Percentiles rank a stretch among this genome's conserved stretches.
Conservation (phyloP, 1,140 invertebrate genomes). For the Caenorhabditis briggsae region DNA sequence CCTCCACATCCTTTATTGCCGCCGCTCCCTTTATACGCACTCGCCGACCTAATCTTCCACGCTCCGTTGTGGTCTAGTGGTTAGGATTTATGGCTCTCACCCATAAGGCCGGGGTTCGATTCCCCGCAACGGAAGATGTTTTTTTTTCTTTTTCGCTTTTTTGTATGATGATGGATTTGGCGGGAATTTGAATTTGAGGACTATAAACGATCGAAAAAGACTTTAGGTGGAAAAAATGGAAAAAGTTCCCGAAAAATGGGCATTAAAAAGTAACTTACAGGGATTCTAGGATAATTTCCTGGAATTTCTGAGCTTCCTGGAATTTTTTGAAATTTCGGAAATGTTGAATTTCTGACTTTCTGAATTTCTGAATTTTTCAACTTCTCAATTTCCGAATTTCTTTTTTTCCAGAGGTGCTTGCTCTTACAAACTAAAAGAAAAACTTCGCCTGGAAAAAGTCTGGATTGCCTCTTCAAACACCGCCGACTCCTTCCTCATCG, state of each 20-base stretch:
- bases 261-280: too few species aligned
- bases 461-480: constrained; percentile 79
- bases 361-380: constrained; percentile 68
- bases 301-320: constrained; percentile 64
- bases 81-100: constrained; percentile 88
- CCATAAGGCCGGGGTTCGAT: constrained; percentile 87
- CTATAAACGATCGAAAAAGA: too few species aligned
- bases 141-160: constrained; percentile 18
- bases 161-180: too few species aligned
- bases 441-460: constrained; percentile 79
- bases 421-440: constrained; percentile 79
- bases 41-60: neutral
- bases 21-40: too few species aligned
- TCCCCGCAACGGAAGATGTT: constrained; percentile 82
- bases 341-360: too few species aligned
- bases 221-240: too few species aligned
- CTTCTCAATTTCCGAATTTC: too few species aligned
- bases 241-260: too few species aligned
- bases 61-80: constrained; percentile 78
- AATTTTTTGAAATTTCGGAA: too few species aligned
- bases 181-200: too few species aligned
- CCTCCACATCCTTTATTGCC: too few species aligned
- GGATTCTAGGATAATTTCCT: too few species aligned
- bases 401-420: constrained; percentile 72
- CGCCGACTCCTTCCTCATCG: constrained; percentile 79